These are phyloP conservation scores for Taurulus bubalis DNA, from an alignment of 2,113 vertebrate genomes.

Conservation along the genomic window DNA sequence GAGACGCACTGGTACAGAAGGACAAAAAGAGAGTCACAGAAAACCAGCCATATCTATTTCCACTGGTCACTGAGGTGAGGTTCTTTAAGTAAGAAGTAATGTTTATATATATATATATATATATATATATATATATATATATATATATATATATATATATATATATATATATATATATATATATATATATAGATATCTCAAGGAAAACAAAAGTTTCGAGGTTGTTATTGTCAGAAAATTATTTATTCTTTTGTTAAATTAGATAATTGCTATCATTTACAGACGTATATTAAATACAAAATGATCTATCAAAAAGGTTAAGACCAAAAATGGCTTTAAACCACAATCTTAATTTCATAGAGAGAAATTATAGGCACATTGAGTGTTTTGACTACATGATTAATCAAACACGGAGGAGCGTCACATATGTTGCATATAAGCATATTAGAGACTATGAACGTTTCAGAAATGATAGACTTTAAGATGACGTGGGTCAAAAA, in stretches of 20 bases:
- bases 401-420: not conserved
- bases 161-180: too few relatives aligned
- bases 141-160: too few relatives aligned
- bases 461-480: not conserved
- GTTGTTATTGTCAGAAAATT: not conserved
- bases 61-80: not conserved
- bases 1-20: not conserved
- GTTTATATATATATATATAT: too few relatives aligned
- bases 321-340: not conserved
- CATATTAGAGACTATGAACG: not conserved
- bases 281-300: conserved; percentile 29
- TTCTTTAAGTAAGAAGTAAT: not conserved
- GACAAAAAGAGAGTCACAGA: not conserved
- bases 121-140: too few relatives aligned
- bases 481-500: not conserved
- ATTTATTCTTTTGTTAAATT: conserved; percentile 44
- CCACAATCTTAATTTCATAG: not conserved
- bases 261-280: conserved; percentile 26
- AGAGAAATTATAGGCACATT: conserved; percentile 45
- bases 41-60: not conserved
- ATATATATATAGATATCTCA: not conserved
- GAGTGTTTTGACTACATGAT: conserved; percentile 9
- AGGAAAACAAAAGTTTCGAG: not conserved
- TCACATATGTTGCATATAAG: not conserved
- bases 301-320: conserved; percentile 13